phyloP scores from a whole-genome alignment of 1,140 invertebrate genomes.

The Drosophila sucinea region DNA sequence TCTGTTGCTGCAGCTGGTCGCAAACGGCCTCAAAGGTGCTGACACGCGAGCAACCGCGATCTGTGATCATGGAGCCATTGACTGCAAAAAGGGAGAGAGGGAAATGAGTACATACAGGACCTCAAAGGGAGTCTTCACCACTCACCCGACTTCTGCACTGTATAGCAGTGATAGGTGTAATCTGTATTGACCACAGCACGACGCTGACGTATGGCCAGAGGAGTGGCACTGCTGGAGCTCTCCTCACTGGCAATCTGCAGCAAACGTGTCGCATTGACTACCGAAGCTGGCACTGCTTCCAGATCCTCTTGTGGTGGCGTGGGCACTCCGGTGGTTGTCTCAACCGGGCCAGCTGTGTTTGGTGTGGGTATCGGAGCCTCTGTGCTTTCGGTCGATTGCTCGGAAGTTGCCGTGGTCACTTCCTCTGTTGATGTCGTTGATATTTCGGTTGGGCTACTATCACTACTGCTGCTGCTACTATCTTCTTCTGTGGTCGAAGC shows the following conservation, averaged over 20 bases:
- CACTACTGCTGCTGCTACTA: background rate
- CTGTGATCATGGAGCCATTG: conserved; percentile 36
- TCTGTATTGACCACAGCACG: conserved; percentile 37
- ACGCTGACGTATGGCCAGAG: conserved; percentile 52
- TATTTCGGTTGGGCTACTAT: conserved; percentile 16
- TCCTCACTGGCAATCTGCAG: background rate
- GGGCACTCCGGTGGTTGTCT: conserved; percentile 60
- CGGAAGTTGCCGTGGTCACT: conserved; percentile 16
- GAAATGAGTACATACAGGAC: background rate
- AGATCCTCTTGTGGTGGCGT: conserved; percentile 66
- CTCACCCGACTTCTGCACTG: conserved; percentile 50
- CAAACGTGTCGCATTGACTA: conserved; percentile 36
- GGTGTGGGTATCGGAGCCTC: conserved; percentile 61
- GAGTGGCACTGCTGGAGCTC: conserved; percentile 10
- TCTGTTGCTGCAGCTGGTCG: conserved; percentile 31
- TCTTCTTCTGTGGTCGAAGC: conserved; percentile 25
- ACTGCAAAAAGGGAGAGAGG: conserved; percentile 34
- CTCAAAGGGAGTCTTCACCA: background rate
- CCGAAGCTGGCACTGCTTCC: background rate
- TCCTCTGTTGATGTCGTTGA: conserved; percentile 29
- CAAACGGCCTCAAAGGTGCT: conserved; percentile 59
- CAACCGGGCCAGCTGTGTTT: conserved; percentile 54
- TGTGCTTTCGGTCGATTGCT: conserved; percentile 33
- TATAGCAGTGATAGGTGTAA: conserved; percentile 70
- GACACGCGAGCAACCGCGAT: conserved; percentile 73